Percentiles rank a stretch among this genome's conserved stretches.
Conservation (phyloP, 1,140 invertebrate genomes). For the Coptotermes formosanus region DNA sequence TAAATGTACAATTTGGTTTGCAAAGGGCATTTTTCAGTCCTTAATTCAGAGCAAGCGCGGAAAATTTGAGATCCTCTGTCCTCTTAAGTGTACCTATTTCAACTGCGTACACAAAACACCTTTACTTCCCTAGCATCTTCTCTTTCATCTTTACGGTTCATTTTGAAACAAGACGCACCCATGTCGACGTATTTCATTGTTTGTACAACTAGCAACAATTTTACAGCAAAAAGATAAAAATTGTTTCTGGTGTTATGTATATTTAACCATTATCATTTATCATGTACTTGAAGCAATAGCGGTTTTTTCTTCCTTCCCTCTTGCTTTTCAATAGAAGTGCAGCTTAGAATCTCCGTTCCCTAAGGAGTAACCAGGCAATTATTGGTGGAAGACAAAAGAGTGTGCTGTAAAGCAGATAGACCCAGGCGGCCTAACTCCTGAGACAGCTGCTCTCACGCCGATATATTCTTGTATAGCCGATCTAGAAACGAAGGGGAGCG, state of each 20-base stretch:
- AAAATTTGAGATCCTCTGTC: no score
- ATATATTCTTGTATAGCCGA: constrained; percentile 17
- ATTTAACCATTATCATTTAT: background rate
- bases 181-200: no score
- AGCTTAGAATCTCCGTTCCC: background rate
- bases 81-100: no score
- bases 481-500: background rate
- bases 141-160: no score
- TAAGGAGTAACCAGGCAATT: background rate
- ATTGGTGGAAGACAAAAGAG: background rate
- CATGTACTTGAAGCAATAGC: background rate
- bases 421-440: background rate
- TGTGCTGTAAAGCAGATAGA: background rate
- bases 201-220: no score
- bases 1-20: no score
- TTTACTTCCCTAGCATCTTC: no score
- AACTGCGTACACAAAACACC: no score
- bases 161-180: no score
- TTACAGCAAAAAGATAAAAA: no score
- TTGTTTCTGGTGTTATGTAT: background rate
- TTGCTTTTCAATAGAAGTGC: background rate
- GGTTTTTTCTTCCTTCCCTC: background rate
- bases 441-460: background rate
- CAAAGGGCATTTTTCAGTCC: no score
- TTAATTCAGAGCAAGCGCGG: no score